phyloP scores from a whole-genome alignment of 1,140 invertebrate species.

The Conus betulinus region DNA sequence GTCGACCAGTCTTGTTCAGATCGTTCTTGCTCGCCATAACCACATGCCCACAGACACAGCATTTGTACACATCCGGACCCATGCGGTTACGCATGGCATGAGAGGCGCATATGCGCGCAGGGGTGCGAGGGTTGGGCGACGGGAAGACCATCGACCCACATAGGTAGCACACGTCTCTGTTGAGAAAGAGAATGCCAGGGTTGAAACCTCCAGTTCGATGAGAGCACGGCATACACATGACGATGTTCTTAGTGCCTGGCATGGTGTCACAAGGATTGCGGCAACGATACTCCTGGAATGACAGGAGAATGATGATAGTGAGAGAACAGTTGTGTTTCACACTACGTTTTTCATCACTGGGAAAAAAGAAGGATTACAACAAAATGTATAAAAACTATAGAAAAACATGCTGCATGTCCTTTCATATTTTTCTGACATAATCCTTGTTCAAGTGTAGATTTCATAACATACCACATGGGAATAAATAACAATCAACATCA shows the following conservation, averaged over 20 bases:
- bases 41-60: not conserved
- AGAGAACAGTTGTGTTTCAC: no score
- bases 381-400: no score
- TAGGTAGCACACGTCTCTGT: conserved; percentile 18
- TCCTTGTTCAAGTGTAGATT: no score
- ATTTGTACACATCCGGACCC: not conserved
- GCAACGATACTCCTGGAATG: conserved; percentile 14
- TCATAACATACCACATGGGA: no score
- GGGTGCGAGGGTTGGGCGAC: not conserved
- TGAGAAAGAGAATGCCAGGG: not conserved
- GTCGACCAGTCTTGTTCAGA: not conserved
- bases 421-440: no score
- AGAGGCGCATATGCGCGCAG: not conserved
- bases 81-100: conserved; percentile 23
- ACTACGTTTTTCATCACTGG: no score
- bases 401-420: no score
- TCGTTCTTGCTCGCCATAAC: not conserved
- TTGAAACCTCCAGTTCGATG: not conserved
- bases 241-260: conserved; percentile 11
- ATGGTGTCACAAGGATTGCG: not conserved
- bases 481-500: no score
- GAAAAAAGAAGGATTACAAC: no score
- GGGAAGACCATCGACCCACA: not conserved
- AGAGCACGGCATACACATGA: not conserved
- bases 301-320: no score